phyloP scores from a whole-genome alignment of 64 coral and sea anemone genomes.

The Acropora tenuis region DNA sequence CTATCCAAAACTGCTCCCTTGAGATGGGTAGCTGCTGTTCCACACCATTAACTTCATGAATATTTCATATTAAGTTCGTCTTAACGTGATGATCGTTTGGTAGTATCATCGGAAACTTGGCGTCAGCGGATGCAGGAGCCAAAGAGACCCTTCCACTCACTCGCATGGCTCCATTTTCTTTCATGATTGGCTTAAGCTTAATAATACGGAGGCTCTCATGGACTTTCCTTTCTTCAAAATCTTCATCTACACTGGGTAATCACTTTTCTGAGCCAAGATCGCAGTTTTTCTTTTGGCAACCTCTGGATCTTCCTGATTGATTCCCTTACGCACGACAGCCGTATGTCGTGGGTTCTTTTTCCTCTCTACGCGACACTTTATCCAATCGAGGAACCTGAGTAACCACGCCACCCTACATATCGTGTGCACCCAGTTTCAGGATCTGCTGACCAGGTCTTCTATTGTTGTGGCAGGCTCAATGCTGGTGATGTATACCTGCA shows the following conservation, averaged over 20 bases:
- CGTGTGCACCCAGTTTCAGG: background rate
- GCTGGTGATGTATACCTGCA: background rate
- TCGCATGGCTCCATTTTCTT: too few species aligned
- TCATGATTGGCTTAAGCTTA: background rate
- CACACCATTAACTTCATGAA: too few species aligned
- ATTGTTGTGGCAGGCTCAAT: background rate
- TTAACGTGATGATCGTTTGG: too few species aligned
- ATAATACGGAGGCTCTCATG: background rate
- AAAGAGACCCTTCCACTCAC: too few species aligned
- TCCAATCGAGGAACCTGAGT: background rate
- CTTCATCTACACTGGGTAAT: too few species aligned
- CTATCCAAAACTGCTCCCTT: too few species aligned
- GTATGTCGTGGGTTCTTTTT: background rate
- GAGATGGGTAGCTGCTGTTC: too few species aligned
- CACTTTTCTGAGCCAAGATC: background rate
- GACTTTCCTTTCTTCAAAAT: background rate
- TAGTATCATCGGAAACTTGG: too few species aligned
- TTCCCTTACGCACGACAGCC: background rate
- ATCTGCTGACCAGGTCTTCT: background rate
- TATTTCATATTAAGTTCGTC: too few species aligned
- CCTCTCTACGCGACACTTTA: background rate
- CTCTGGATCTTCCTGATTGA: background rate
- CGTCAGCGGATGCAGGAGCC: too few species aligned
- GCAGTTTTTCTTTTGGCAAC: background rate
- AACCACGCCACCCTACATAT: background rate